Conservation (phyloP, 2,888 invertebrate genomes). For the Ormyrus nitidulus region DNA sequence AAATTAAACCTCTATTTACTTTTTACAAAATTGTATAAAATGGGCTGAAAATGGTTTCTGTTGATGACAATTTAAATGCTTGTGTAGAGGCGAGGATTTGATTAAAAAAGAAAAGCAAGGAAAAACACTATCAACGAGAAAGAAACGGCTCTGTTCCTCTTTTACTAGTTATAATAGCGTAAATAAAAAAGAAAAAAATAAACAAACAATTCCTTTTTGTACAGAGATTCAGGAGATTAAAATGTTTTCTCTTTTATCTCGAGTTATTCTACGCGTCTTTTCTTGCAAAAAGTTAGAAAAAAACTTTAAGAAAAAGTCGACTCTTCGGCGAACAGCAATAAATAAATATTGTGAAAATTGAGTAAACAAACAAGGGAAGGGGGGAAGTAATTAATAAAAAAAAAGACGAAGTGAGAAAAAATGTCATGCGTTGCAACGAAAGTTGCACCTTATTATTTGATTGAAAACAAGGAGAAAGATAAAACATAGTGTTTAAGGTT, state of each 20-base stretch:
- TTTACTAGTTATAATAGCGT: slow-evolving; percentile 50
- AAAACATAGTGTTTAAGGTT: slow-evolving; percentile 52
- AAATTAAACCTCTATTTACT: not conserved
- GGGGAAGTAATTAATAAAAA: slow-evolving; percentile 16
- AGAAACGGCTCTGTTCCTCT: slow-evolving; percentile 55
- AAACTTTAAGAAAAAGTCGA: slow-evolving; percentile 27
- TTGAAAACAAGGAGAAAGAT: slow-evolving; percentile 34
- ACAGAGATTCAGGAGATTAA: slow-evolving; percentile 56
- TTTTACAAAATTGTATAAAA: not conserved
- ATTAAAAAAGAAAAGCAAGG: slow-evolving; percentile 25
- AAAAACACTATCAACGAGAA: slow-evolving; percentile 40
- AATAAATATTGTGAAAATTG: slow-evolving; percentile 51
- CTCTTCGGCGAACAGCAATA: slow-evolving; percentile 47
- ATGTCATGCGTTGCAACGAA: slow-evolving; percentile 43
- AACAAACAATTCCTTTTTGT: slow-evolving; percentile 51
- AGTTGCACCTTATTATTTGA: slow-evolving; percentile 52
- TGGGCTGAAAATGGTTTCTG: slow-evolving; percentile 10
- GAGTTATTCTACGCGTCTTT: slow-evolving; percentile 16
- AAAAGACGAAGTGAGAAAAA: slow-evolving; percentile 8
- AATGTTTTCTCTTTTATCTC: slow-evolving; percentile 44
- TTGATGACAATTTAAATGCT: slow-evolving; percentile 1
- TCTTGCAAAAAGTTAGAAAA: slow-evolving; percentile 15
- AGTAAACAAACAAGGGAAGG: slow-evolving; percentile 48
- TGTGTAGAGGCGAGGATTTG: slow-evolving; percentile 36
- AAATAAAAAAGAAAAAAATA: slow-evolving; percentile 32